Evolutionary conservation across 2,888 invertebrate species (phyloP).

Genomic region (Spilarctia lutea): DNA sequence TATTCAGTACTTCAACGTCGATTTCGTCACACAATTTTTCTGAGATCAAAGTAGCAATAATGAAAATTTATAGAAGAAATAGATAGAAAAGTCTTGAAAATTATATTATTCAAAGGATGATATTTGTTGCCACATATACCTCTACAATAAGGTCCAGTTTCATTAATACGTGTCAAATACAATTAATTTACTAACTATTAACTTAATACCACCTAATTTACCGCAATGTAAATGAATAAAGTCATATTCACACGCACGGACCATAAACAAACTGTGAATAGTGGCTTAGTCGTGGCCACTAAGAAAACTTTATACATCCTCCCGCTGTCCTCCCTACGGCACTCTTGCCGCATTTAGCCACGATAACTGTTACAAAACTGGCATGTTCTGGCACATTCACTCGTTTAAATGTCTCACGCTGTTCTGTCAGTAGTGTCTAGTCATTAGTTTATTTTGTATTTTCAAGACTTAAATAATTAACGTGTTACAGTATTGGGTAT

Average conservation of each 20-base stretch:
- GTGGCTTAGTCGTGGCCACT: constrained; percentile 13
- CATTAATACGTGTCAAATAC: neutral
- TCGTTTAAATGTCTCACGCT: constrained; percentile 23
- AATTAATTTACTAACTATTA: neutral
- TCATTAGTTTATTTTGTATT: neutral
- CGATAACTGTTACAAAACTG: constrained; percentile 21
- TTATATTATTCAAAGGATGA: neutral
- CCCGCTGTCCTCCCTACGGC: neutral
- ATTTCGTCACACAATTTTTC: no score
- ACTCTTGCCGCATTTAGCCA: constrained; percentile 11
- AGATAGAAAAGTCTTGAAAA: neutral
- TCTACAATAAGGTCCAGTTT: no score
- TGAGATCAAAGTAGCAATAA: no score
- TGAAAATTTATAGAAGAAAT: no score
- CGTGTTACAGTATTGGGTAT: neutral
- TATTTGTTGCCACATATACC: neutral
- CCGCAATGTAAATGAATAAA: neutral
- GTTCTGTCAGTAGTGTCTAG: constrained; percentile 6
- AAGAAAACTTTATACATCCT: constrained; percentile 5
- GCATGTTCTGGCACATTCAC: constrained; percentile 26
- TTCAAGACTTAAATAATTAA: neutral
- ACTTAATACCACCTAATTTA: neutral
- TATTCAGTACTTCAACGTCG: no score
- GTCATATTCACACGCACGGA: neutral
- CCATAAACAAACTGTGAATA: constrained; percentile 14